These are phyloP conservation scores for Nannobrachium achirus DNA, from an alignment of 2,113 vertebrate species.

Conservation along the genomic window DNA sequence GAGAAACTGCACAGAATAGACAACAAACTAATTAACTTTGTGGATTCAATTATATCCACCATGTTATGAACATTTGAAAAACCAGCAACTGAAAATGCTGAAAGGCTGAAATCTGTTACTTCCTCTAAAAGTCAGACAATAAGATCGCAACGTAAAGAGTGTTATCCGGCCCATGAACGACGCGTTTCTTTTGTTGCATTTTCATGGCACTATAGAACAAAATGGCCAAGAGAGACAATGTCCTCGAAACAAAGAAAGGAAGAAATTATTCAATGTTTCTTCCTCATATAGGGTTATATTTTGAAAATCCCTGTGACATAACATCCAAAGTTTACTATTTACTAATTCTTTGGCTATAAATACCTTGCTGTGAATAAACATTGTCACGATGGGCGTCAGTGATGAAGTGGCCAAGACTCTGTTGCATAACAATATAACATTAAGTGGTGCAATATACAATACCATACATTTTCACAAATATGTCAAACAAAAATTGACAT, in stretches of 20 bases:
- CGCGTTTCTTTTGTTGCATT: conserved; percentile 13
- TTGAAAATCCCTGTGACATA: conserved; percentile 43
- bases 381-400: conserved; percentile 52
- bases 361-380: conserved; percentile 54
- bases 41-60: too few relatives aligned
- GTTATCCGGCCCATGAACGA: conserved; percentile 6
- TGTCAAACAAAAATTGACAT: conserved; percentile 17
- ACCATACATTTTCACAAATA: not conserved
- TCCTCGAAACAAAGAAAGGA: conserved; percentile 62
- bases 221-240: conserved; percentile 13
- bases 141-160: too few relatives aligned
- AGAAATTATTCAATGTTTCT: conserved; percentile 63
- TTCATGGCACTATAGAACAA: conserved; percentile 1
- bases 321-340: conserved; percentile 55
- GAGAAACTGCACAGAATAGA: too few relatives aligned
- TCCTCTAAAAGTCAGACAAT: too few relatives aligned
- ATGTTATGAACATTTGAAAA: too few relatives aligned
- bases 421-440: conserved; percentile 26
- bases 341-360: conserved; percentile 56
- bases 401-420: conserved; percentile 44
- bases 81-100: too few relatives aligned
- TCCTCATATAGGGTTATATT: conserved; percentile 26
- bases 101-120: not conserved
- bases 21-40: too few relatives aligned
- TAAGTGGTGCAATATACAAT: conserved; percentile 6